Evolutionary conservation across 2,797 vertebrate genomes (phyloP).

Genomic region (Avahi laniger): DNA sequence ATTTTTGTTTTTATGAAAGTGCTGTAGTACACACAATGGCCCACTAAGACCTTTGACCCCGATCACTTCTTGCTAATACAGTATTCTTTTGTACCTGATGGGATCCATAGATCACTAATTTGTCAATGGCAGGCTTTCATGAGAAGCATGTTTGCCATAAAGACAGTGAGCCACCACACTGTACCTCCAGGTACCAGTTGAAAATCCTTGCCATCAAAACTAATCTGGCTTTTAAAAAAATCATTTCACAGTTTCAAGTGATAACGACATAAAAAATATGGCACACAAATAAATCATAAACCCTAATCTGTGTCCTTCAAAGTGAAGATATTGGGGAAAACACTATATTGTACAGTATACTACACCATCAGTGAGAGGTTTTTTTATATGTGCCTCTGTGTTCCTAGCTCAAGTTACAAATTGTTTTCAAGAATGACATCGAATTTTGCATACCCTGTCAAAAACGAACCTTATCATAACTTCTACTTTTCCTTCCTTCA

Average conservation of each 20-base stretch:
- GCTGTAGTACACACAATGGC: background rate
- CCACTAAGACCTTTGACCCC: background rate
- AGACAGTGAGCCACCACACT: background rate
- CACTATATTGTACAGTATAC: background rate
- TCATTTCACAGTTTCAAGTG: background rate
- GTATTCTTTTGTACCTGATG: background rate
- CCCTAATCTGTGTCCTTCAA: background rate
- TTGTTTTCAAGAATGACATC: background rate
- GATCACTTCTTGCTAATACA: background rate
- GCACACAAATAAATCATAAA: background rate
- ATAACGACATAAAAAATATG: background rate
- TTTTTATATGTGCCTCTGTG: constrained; percentile 10
- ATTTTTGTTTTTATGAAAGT: background rate
- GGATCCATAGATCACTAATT: background rate
- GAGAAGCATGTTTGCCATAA: background rate
- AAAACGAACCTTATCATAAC: background rate
- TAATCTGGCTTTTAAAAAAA: background rate
- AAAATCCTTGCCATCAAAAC: background rate
- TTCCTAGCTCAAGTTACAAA: background rate
- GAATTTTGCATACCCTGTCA: background rate
- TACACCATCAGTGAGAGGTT: background rate
- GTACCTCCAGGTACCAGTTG: background rate
- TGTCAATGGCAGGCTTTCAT: background rate
- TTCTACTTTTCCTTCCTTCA: background rate
- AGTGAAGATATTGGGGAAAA: background rate